Percentiles rank a stretch among this genome's conserved stretches.
Conservation (phyloP, 2,797 vertebrate species). For the Myripristis jacobus region DNA sequence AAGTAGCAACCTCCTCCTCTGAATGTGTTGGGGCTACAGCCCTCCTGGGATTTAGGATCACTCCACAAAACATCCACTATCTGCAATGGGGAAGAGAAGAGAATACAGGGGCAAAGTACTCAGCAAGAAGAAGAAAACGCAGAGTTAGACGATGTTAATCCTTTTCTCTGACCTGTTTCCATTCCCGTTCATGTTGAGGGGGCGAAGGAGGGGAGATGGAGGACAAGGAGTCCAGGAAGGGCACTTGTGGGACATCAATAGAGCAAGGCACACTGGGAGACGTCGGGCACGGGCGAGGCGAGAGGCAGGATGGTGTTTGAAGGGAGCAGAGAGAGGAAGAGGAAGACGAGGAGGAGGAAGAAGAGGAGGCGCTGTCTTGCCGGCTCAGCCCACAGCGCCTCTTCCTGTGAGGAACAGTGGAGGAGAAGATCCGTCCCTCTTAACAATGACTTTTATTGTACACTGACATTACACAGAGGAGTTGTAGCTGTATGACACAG, state of each 20-base stretch:
- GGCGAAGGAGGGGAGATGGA: conserved; percentile 71
- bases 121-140: neutral
- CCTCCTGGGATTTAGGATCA: conserved; percentile 90
- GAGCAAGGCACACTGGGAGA: conserved; percentile 68
- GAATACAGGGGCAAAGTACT: neutral
- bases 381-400: conserved; percentile 55
- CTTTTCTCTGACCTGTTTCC: conserved; percentile 87
- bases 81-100: conserved; percentile 69
- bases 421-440: neutral
- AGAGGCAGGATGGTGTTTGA: conserved; percentile 65
- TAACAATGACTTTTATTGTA: neutral
- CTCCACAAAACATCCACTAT: conserved; percentile 95
- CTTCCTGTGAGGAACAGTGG: conserved; percentile 48
- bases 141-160: neutral
- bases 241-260: conserved; percentile 73
- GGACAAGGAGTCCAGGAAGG: conserved; percentile 80
- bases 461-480: neutral
- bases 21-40: conserved; percentile 90
- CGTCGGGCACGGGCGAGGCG: conserved; percentile 58
- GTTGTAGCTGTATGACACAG: neutral
- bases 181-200: conserved; percentile 81
- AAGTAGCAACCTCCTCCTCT: conserved; percentile 97
- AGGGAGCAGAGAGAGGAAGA: conserved; percentile 82
- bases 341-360: conserved; percentile 79
- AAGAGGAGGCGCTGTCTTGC: conserved; percentile 77